Percentiles rank a stretch among this genome's conserved stretches.
phyloP scores from a whole-genome alignment of 1,140 invertebrate genomes.

The Pseudomyrmex sp. region DNA sequence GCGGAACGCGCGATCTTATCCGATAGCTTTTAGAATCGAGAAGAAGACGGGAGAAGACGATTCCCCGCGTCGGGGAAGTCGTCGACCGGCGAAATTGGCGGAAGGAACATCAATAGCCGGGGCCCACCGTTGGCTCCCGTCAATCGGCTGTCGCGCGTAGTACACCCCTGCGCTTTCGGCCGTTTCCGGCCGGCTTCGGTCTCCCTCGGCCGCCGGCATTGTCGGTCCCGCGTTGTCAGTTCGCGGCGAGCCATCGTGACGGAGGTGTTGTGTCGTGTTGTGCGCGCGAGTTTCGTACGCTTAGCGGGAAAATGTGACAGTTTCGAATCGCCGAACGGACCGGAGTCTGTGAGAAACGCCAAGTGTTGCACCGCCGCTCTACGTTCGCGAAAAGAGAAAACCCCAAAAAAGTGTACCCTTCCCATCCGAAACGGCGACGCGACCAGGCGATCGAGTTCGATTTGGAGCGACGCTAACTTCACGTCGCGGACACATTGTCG shows the following conservation, averaged over 20 bases:
- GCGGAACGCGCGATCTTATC: conserved; percentile 6
- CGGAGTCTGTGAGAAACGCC: background rate
- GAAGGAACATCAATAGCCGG: conserved; percentile 66
- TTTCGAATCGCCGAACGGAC: conserved; percentile 20
- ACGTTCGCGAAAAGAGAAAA: background rate
- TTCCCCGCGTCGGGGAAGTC: conserved; percentile 24
- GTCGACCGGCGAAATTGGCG: conserved; percentile 55
- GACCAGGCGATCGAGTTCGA: background rate
- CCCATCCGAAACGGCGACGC: background rate
- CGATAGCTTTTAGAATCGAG: background rate
- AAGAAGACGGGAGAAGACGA: background rate
- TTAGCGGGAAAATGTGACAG: conserved; percentile 69
- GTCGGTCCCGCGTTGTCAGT: conserved; percentile 78
- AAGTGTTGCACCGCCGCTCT: conserved; percentile 20
- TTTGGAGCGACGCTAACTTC: background rate
- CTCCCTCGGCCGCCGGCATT: conserved; percentile 72
- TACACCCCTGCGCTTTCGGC: conserved; percentile 71
- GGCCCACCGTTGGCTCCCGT: conserved; percentile 49
- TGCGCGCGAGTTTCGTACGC: background rate
- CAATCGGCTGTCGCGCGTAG: conserved; percentile 71
- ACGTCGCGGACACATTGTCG: background rate
- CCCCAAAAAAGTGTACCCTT: background rate
- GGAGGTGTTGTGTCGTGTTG: conserved; percentile 64
- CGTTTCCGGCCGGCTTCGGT: conserved; percentile 76
- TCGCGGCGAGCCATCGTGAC: conserved; percentile 77